Conservation (phyloP, 1,140 invertebrate species). For the Mya arenaria region DNA sequence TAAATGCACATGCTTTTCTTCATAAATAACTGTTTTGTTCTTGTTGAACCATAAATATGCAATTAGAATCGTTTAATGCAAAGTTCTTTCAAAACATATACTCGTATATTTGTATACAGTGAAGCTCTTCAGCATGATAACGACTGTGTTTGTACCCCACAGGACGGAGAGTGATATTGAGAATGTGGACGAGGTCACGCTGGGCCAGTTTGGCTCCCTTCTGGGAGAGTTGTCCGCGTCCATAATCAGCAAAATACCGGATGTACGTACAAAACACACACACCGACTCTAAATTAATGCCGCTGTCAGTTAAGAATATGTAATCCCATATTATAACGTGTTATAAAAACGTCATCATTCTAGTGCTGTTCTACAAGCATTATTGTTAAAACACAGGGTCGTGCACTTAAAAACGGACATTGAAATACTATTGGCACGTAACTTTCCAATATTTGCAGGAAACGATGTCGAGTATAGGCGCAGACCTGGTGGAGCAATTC, state of each 20-base stretch:
- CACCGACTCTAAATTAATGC: too few species aligned
- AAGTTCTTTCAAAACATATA: too few species aligned
- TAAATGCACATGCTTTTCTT: too few species aligned
- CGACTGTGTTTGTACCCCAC: background rate
- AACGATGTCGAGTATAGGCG: background rate
- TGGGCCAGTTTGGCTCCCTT: slow-evolving; percentile 1
- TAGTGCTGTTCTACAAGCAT: background rate
- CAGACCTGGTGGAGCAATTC: slow-evolving; percentile 4
- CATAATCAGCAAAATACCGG: background rate
- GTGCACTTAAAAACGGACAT: background rate
- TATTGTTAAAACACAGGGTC: background rate
- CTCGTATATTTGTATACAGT: too few species aligned
- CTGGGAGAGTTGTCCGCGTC: background rate
- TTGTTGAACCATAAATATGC: too few species aligned
- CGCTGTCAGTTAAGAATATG: too few species aligned
- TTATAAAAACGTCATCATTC: background rate
- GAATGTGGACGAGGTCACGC: background rate
- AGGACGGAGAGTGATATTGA: background rate
- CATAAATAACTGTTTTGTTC: too few species aligned
- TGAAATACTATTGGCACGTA: background rate
- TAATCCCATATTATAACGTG: too few species aligned
- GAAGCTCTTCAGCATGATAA: too few species aligned
- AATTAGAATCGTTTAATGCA: too few species aligned
- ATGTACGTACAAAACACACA: too few species aligned
- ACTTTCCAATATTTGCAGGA: too few species aligned